phyloP scores from a whole-genome alignment of 2,888 invertebrate genomes.

The Helobdella robusta region DNA sequence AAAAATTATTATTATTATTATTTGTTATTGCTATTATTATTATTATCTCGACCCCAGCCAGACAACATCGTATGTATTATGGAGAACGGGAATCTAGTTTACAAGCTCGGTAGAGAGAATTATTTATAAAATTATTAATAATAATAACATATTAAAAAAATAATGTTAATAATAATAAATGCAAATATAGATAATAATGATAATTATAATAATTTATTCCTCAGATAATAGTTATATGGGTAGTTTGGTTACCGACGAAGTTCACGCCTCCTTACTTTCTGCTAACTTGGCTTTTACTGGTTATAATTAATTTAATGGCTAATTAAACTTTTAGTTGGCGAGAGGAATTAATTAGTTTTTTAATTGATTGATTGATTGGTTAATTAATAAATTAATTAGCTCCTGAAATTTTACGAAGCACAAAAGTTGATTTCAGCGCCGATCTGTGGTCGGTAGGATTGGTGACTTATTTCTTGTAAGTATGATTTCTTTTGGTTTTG shows the following conservation, averaged over 20 bases:
- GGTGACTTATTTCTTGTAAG: constrained; percentile 13
- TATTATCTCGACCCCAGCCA: background rate
- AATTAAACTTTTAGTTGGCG: background rate
- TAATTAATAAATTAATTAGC: background rate
- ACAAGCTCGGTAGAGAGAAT: constrained; percentile 6
- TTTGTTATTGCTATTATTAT: no score
- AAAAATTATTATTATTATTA: no score
- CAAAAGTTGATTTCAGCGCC: background rate
- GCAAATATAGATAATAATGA: background rate
- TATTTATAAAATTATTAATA: background rate
- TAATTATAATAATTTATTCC: background rate
- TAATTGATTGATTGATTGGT: no score
- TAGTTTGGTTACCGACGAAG: constrained; percentile 8
- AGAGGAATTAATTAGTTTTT: background rate
- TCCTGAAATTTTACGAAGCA: constrained; percentile 19
- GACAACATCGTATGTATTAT: constrained; percentile 11
- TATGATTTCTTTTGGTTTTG: background rate
- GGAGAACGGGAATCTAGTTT: constrained; percentile 7
- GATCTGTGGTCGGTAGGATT: constrained; percentile 21
- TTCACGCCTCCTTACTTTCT: background rate
- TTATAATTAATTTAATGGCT: background rate
- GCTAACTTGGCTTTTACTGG: constrained; percentile 12
- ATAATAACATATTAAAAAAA: background rate
- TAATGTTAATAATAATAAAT: background rate
- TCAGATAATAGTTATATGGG: constrained; percentile 20